phyloP scores from a whole-genome alignment of 2,888 invertebrate genomes.

The Apomyelois bistriatella region DNA sequence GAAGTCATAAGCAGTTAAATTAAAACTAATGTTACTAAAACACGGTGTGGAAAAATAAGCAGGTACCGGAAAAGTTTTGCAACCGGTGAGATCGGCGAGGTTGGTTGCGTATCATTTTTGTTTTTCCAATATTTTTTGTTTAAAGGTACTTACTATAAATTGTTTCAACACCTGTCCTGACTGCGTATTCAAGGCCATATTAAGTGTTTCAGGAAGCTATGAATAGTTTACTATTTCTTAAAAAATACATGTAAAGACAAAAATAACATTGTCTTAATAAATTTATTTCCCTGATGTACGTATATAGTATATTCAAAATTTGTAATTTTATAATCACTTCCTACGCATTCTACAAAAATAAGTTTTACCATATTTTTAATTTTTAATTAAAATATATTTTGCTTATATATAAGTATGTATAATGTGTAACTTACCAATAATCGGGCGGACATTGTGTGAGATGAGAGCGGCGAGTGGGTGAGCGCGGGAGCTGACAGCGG shows the following conservation, averaged over 20 bases:
- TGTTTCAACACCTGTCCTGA: conserved; percentile 3
- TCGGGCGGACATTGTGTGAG: conserved; percentile 66
- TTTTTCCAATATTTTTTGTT: neutral
- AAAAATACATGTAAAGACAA: neutral
- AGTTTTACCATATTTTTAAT: neutral
- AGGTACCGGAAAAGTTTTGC: conserved; percentile 3
- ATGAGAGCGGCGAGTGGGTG: conserved; percentile 51
- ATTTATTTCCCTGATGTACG: no score
- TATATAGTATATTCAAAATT: no score
- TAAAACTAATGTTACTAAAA: neutral
- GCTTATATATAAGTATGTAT: neutral
- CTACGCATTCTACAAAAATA: no score
- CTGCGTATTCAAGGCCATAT: neutral
- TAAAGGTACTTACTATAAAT: neutral
- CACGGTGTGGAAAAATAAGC: neutral
- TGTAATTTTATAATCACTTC: no score
- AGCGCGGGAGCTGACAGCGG: conserved; percentile 55
- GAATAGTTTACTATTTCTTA: neutral
- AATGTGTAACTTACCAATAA: conserved; percentile 67
- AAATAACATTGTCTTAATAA: no score
- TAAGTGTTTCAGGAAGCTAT: neutral
- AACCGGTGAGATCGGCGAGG: neutral
- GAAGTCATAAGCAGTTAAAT: neutral
- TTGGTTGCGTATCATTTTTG: neutral
- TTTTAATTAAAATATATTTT: neutral